Evolutionary conservation across 2,888 invertebrate species (phyloP).

Genomic region (Dendrolimus pini): DNA sequence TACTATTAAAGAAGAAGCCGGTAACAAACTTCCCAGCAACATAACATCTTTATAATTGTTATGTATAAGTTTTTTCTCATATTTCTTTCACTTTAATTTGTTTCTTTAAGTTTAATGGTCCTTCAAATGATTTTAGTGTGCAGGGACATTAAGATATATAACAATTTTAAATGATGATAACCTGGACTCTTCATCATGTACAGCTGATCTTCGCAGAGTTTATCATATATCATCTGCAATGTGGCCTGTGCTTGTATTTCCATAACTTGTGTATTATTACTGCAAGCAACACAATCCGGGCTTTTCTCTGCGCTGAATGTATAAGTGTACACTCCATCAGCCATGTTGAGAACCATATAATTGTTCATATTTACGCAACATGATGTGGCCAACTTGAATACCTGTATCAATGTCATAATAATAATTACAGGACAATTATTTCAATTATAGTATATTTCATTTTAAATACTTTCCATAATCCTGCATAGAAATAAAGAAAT

Average conservation of each 20-base stretch:
- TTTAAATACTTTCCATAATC: not conserved
- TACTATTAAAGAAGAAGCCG: no score
- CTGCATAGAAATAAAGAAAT: no score
- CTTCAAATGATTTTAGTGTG: no score
- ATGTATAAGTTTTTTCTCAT: no score
- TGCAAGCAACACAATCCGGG: constrained; percentile 92
- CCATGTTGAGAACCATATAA: constrained; percentile 97
- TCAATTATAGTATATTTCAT: constrained; percentile 2
- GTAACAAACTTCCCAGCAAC: no score
- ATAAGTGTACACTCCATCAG: constrained; percentile 96
- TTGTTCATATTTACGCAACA: constrained; percentile 94
- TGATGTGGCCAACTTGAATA: constrained; percentile 96
- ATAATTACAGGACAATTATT: no score
- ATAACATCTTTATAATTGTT: no score
- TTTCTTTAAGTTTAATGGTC: no score
- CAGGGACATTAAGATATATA: no score
- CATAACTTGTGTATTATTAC: constrained; percentile 81
- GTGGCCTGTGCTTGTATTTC: constrained; percentile 77
- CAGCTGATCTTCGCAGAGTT: constrained; percentile 84
- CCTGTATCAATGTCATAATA: constrained; percentile 53
- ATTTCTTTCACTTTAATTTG: no score
- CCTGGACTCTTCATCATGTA: constrained; percentile 96
- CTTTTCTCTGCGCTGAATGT: constrained; percentile 95
- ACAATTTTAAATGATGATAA: constrained; percentile 2
- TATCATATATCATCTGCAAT: constrained; percentile 88